Percentiles rank a stretch among this genome's conserved stretches.
phyloP scores from a whole-genome alignment of 1,140 invertebrate genomes.

The Ladona fulva region DNA sequence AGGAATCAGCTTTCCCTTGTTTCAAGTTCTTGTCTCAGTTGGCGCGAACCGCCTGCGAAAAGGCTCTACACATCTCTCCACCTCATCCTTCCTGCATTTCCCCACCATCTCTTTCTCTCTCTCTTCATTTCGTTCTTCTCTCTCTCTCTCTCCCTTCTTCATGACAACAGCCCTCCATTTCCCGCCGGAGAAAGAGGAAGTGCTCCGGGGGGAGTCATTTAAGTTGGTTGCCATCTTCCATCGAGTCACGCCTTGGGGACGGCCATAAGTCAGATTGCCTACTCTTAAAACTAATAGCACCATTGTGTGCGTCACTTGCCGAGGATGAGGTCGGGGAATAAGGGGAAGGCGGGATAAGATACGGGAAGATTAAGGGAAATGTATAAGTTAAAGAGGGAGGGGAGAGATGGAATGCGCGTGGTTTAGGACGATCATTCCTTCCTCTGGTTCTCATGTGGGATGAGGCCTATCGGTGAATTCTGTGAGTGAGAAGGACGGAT shows the following conservation, averaged over 20 bases:
- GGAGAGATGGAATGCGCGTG: no score
- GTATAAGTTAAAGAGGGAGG: not conserved
- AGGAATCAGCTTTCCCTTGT: no score
- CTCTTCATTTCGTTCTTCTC: not conserved
- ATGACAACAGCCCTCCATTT: not conserved
- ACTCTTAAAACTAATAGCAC: conserved; percentile 15
- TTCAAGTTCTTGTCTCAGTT: no score
- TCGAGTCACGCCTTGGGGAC: not conserved
- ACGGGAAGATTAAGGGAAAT: not conserved
- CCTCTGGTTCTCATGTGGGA: no score
- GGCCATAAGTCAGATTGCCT: conserved; percentile 12
- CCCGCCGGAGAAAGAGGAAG: not conserved
- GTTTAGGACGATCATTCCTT: no score
- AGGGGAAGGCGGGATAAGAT: no score
- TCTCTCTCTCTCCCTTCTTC: not conserved
- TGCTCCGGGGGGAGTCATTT: conserved; percentile 11
- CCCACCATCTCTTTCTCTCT: not conserved
- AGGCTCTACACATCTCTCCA: not conserved
- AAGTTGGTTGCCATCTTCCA: not conserved
- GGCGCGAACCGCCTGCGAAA: no score
- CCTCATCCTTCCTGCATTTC: not conserved
- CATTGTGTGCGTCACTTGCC: conserved; percentile 10
- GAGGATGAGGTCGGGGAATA: not conserved
- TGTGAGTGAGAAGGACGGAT: not conserved
- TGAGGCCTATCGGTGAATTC: not conserved